Evolutionary conservation across 2,113 vertebrate genomes (phyloP), one percentile per base, ranked within the genome.

Genomic region (Melanocharis versteri): DNA sequence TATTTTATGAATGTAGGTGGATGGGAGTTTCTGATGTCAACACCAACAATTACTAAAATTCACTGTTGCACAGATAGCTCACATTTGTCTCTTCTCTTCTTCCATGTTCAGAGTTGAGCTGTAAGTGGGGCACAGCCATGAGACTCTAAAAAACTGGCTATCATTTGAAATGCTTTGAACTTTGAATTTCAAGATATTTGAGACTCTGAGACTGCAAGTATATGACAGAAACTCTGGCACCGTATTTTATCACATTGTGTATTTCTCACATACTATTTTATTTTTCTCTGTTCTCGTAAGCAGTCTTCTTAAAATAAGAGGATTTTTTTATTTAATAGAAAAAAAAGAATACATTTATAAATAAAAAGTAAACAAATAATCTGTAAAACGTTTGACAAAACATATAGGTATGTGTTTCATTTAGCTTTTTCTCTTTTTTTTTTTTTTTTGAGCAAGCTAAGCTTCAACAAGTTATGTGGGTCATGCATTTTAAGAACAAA

Each of bases 161-260:
- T 65, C 7, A 31, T 61, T 54, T 89, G 31, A 87, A 89, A 56
- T 50, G 47, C 82, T 95, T 95, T 91, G 93, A 96, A 93, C 48
- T 79, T 64, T 72, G n/a, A 48, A 77, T 96, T 92, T 87, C 48
- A 87, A 75, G 40, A 53, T 79, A 6, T 21, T 79, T 72, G 15
- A 33, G 53, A 45, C 13, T 35, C 40, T 45, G 35, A 83, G 31
- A 64, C 24, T 40, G 7, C 37, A 84, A 50, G 20, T 27, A 11
- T 60, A 45, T 69, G 73, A 91, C 37, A 76, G 33, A 75, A 69
- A 40, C 26, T 82, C 20, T 1, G 5, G 26, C n/a, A 54, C 19
- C 7, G 5, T 64, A 77, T 37, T 91, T 85, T 60, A 69, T 64
- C 31, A 31, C 1, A 1, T 22, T 94, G 76, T 87, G 4, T 87